Evolutionary conservation across 1,140 invertebrate species (phyloP).

Genomic region (Papilio aristodemus): DNA sequence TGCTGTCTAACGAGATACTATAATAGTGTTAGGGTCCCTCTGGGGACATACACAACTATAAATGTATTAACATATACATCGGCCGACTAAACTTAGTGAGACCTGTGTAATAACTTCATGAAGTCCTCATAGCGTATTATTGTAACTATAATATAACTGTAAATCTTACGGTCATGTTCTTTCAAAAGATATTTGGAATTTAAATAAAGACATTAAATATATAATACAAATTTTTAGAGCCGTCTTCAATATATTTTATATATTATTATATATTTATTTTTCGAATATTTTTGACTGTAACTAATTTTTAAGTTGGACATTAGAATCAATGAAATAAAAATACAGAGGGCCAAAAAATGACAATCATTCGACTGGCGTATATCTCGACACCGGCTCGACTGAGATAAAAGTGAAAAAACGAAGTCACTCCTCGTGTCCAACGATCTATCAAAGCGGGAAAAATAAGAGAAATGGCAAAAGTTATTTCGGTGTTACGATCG

Average conservation of each 20-base stretch:
- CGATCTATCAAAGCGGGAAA: constrained; percentile 15
- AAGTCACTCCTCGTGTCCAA: constrained; percentile 11
- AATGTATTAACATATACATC: background rate
- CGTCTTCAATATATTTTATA: too few species aligned
- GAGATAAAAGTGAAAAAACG: constrained; percentile 24
- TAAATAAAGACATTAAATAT: too few species aligned
- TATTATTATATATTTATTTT: too few species aligned
- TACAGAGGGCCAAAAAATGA: background rate
- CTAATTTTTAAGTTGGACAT: background rate
- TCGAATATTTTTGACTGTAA: too few species aligned
- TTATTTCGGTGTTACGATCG: constrained; percentile 20
- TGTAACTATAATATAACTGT: too few species aligned
- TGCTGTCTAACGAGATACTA: constrained; percentile 3
- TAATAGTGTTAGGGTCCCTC: constrained; percentile 9
- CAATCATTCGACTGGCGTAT: background rate
- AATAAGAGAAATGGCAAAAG: constrained; percentile 18
- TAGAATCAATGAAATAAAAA: background rate
- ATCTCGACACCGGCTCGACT: background rate
- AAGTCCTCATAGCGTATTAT: too few species aligned
- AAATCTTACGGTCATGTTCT: too few species aligned
- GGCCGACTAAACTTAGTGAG: too few species aligned
- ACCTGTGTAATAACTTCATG: too few species aligned
- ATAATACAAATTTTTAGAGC: too few species aligned
- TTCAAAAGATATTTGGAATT: too few species aligned
- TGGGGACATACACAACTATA: background rate